Evolutionary conservation across 2,888 invertebrate genomes (phyloP).

Genomic region (Calameuta idolon): DNA sequence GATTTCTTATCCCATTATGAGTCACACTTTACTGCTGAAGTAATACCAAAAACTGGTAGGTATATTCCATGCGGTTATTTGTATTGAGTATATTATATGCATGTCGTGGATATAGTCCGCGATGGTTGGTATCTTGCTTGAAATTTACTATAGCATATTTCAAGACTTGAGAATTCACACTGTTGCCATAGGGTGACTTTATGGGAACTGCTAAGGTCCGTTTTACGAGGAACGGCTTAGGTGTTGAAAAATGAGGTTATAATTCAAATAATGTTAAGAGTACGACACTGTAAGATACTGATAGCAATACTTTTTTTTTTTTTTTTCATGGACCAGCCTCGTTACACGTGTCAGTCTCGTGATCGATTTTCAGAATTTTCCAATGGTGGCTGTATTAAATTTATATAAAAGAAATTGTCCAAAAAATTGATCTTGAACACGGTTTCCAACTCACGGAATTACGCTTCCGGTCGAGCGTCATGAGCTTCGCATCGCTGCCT

Average conservation of each 20-base stretch:
- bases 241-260: not conserved
- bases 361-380: not conserved
- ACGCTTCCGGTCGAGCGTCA: not conserved
- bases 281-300: not conserved
- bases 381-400: not conserved
- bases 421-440: not conserved
- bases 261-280: not conserved
- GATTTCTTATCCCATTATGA: slow-evolving; percentile 53
- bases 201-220: not conserved
- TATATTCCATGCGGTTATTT: slow-evolving; percentile 18
- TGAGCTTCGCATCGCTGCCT: not conserved
- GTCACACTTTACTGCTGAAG: slow-evolving; percentile 44
- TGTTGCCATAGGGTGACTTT: not conserved
- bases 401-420: not conserved
- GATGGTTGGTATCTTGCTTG: not conserved
- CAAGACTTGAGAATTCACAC: not conserved
- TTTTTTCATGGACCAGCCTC: too few species aligned
- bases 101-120: not conserved
- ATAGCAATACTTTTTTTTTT: not conserved
- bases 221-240: not conserved
- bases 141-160: not conserved
- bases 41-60: slow-evolving; percentile 56
- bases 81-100: not conserved
- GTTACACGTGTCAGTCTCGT: not conserved
- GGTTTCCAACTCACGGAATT: not conserved